Percentiles rank a stretch among this genome's conserved stretches.
These are phyloP conservation scores for Euphydryas editha DNA, from an alignment of 2,888 invertebrate genomes.

Conservation along the genomic window DNA sequence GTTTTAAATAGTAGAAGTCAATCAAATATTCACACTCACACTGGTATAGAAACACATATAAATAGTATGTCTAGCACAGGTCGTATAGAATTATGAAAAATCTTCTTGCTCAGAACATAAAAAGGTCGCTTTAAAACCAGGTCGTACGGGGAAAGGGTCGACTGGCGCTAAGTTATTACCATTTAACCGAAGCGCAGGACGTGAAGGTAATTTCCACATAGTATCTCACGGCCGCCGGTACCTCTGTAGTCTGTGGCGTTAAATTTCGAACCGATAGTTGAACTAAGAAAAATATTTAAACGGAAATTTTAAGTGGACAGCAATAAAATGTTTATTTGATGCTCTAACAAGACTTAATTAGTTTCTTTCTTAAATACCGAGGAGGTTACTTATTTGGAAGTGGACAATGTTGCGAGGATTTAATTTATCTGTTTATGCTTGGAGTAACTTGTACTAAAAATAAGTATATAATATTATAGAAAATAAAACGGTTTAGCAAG, in stretches of 20 bases:
- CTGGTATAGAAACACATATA: too few species aligned
- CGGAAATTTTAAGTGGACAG: too few species aligned
- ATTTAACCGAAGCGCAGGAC: not conserved
- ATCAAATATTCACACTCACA: too few species aligned
- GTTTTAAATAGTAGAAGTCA: too few species aligned
- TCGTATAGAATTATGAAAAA: not conserved
- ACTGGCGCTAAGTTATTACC: conserved; percentile 1
- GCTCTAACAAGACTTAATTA: too few species aligned
- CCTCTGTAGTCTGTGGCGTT: not conserved
- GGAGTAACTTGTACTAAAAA: too few species aligned
- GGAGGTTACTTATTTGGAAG: not conserved
- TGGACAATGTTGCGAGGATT: not conserved
- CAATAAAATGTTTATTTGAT: too few species aligned
- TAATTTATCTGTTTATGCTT: too few species aligned
- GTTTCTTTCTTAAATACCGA: not conserved
- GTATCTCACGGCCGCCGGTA: not conserved
- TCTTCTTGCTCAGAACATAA: not conserved
- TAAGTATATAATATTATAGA: too few species aligned
- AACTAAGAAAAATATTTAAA: too few species aligned
- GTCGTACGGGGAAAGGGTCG: not conserved
- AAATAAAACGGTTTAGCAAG: too few species aligned
- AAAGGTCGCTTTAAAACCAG: not conserved
- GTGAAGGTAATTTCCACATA: not conserved
- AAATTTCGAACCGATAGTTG: too few species aligned
- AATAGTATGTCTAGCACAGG: not conserved